Evolutionary conservation across 1,140 invertebrate species (phyloP).

Genomic region (Dryas iulia): DNA sequence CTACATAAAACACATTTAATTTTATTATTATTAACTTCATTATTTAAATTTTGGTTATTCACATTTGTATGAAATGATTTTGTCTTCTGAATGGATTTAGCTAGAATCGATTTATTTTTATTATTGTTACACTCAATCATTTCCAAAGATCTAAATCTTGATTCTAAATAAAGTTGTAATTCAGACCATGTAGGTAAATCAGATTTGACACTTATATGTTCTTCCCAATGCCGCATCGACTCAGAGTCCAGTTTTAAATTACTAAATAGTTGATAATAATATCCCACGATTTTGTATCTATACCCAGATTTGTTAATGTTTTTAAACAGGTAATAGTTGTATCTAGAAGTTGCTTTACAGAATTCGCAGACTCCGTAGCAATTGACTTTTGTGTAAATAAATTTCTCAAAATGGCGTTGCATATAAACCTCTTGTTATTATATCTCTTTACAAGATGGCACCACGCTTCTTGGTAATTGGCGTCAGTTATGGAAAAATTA

Average conservation of each 20-base stretch:
- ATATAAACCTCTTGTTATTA: conserved; percentile 39
- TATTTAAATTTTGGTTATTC: neutral
- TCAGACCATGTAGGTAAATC: conserved; percentile 32
- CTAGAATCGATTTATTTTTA: too few relatives aligned
- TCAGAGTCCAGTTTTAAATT: conserved; percentile 37
- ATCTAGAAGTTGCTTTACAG: conserved; percentile 29
- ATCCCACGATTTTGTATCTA: conserved; percentile 28
- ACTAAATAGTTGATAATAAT: conserved; percentile 34
- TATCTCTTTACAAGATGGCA: conserved; percentile 23
- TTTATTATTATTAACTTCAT: neutral
- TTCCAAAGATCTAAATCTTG: conserved; percentile 38
- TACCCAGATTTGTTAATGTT: conserved; percentile 27
- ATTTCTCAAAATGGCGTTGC: conserved; percentile 33
- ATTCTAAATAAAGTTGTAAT: conserved; percentile 34
- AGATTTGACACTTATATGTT: conserved; percentile 10
- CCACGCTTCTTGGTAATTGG: conserved; percentile 38
- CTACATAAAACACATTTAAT: conserved; percentile 33
- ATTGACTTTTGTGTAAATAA: conserved; percentile 35
- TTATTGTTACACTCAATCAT: conserved; percentile 29
- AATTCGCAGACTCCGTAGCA: conserved; percentile 21
- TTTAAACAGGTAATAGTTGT: conserved; percentile 36
- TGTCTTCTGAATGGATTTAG: neutral
- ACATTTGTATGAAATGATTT: conserved; percentile 16
- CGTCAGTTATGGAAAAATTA: conserved; percentile 28
- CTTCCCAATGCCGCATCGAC: conserved; percentile 35